Base-by-base conservation (phyloP, 2,888 invertebrate genomes). In the Leptopilina drosophilae region DNA sequence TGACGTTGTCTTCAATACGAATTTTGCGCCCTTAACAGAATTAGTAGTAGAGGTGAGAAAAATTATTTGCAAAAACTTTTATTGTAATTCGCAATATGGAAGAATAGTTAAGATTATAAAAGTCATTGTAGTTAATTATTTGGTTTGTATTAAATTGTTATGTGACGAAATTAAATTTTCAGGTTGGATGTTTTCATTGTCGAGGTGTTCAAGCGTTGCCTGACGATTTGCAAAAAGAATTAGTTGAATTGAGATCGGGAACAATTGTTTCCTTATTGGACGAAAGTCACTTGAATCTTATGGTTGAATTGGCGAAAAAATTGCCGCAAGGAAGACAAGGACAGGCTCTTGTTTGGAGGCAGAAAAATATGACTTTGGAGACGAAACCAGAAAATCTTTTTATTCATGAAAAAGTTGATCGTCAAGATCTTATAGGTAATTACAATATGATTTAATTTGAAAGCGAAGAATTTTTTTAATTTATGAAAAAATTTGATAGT, bases 111-210 rank as follows among this genome's bases (percentile, higher is more conserved):
- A 20, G 20, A 20, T 20, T 20, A n/a, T n/a, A 20, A 20, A 20
- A 20, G 20, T 20, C 20, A 20, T 20, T 20, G n/a, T n/a, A 26
- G 3, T 26, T 33, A 33, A 33, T 33, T 33, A 33, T 33, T 33
- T 33, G 5, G 5, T 33, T 33, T 33, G 3, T 33, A 33, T 33
- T 33, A 2, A 33, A 33, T 42, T 42, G 42, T 42, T 8, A 8
- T 42, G 1, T 8, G 8, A 42, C 7, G 8, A 7, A 42, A 42
- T 42, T 42, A 67, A 46, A 11, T 67, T 78, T 78, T 40, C n/a
- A 91, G 91, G 84, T 91, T 46, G 91, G 91, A 12, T 91, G 91
- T 76, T 91, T 91, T 84, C 91, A 91, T 62, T 91, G 91, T 73
- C 84, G 91, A 86, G 90, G 89, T 4, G 78, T 88, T 9, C 86